Base-by-base conservation (phyloP, 1,140 invertebrate genomes). In the Drosophila eugracilis region DNA sequence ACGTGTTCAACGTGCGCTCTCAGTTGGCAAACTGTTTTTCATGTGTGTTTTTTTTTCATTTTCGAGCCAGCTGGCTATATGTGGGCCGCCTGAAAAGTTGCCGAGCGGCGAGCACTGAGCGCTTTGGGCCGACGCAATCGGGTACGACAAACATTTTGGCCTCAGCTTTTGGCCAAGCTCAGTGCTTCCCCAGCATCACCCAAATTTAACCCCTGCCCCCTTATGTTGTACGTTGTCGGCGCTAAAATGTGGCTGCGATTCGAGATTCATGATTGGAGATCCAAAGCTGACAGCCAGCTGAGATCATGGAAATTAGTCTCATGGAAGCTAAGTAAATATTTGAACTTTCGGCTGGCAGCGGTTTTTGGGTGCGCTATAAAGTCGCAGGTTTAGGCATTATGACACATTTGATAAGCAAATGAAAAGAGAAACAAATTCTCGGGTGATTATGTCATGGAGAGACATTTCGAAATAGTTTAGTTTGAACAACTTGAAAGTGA, bases 1-100 rank as follows among this genome's bases (percentile, higher is more conserved):
- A 80, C 81, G 80, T 85, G 80, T 76, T 77, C 47, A 57, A 37
- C 77, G 55, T 26, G 39, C 62, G 77, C 80, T 69, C 37, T 50
- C 73, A 57, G 50, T 58, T 60, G 42, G 63, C 72, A 73, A 65
- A 85, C 80, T 85, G 62, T 66, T 78, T 65, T 84, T 74, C 39
- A 41, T 66, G 62, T 67, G 59, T 67, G 36, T 47, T 42, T 30
- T 66, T 30, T 22, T 49, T 14, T 34, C 26, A 21, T 34, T 39
- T 39, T 67, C 19, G 37, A 42, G 57, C 28, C 36, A 37, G 34
- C 39, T 60, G 59, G 47, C 53, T 37, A 4, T 54, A 6, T 34
- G 48, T 55, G 36, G 32, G 47, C 44, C 24, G 44, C 24, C 60
- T 58, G 50, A 74, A 66, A 50, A 75, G 37, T 66, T 66, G 36